Base-by-base conservation (phyloP, 2,888 invertebrate species). In the Cephus pygmeus region DNA sequence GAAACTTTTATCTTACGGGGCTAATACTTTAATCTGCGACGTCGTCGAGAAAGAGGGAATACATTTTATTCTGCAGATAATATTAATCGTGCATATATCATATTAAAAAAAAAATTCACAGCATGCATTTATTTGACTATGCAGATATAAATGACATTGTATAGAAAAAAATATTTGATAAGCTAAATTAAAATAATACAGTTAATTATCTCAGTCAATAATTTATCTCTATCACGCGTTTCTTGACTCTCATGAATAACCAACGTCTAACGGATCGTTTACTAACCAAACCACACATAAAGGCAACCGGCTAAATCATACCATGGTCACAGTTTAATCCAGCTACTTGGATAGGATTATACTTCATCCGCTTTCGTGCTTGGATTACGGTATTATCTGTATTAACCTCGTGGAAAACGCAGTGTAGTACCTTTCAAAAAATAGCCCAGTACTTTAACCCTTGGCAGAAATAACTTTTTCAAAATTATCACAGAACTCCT, bases 1-100 rank as follows among this genome's bases (percentile, higher is more conserved):
- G 40, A 34, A 69, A 69, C 76, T 78, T 76, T 81, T 80, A 83
- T 83, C 80, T 79, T 69, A 76, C 69, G 68, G 81, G 79, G 81
- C 82, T 81, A 83, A 77, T 76, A 79, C 71, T 23, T 34, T 34
- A 12, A 31, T 71, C 33, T 23, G 34, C 12, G 6, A 71, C 71
- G 9, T 11, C 71, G 31, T 30, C 30, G 31, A 12, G 69, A 69
- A 56, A 56, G 12, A 31, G 1, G 9, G 11, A 71, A 30, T 6
- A 71, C 1, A 31, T 71, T 34, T 71, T 36, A 15, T 15, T 4
- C 4, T 33, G 31, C 4, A 12, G 12, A 31, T 4, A 71, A 71
- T 31, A 71, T 11, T 71, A 71, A 34, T 0, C 3, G 31, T 30
- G 4, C 15, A 9, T 6, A 23, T 4, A 15, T 15, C 0, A 0